phyloP scores from a whole-genome alignment of 2,888 invertebrate genomes.

The Pterobdella sp. region DNA sequence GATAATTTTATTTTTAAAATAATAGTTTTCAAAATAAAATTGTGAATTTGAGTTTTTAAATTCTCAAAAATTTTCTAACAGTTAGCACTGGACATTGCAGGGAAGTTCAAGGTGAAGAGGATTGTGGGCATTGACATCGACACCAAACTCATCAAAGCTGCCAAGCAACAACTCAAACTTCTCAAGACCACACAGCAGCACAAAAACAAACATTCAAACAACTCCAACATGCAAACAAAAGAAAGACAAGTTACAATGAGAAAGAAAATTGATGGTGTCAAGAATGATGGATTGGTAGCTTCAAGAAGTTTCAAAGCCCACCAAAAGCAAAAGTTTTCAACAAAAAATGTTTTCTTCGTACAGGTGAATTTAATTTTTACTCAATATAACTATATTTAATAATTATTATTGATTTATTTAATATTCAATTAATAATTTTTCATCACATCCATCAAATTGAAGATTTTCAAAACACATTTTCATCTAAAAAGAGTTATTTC shows the following conservation, averaged over 20 bases:
- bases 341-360: not conserved
- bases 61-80: conserved; percentile 52
- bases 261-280: not conserved
- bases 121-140: conserved; percentile 92
- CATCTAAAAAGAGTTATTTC: not conserved
- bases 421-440: not conserved
- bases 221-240: not conserved
- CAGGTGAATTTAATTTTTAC: not conserved
- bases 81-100: conserved; percentile 79
- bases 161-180: conserved; percentile 66
- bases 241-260: not conserved
- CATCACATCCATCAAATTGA: not conserved
- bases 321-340: not conserved
- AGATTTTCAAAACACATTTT: not conserved
- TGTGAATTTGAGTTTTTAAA: not conserved
- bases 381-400: not conserved
- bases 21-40: not conserved
- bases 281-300: conserved; percentile 46
- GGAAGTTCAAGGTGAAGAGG: conserved; percentile 73
- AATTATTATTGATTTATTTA: not conserved
- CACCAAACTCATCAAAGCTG: conserved; percentile 68
- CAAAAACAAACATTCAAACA: not conserved
- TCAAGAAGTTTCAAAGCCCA: not conserved
- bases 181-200: conserved; percentile 54
- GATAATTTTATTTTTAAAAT: not conserved